phyloP scores from a whole-genome alignment of 2,888 invertebrate species.

The Taphrorychus bicolor region DNA sequence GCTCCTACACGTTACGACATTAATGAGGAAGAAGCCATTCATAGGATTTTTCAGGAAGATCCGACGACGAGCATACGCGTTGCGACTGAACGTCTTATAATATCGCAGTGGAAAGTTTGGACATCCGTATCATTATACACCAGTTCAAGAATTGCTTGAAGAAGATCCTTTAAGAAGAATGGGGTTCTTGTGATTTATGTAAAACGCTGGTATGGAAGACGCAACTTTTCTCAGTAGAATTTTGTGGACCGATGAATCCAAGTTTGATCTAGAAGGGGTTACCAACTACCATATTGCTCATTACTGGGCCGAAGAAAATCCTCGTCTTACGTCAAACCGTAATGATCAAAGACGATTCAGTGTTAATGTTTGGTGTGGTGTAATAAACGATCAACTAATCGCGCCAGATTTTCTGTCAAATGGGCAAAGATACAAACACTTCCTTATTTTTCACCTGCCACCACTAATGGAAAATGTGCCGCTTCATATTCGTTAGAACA shows the following conservation, averaged over 20 bases:
- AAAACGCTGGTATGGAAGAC: background rate
- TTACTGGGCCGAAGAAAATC: slow-evolving; percentile 12
- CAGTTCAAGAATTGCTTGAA: background rate
- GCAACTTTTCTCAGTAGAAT: slow-evolving; percentile 3
- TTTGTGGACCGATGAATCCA: slow-evolving; percentile 10
- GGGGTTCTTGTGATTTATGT: background rate
- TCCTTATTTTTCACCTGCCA: too few relatives aligned
- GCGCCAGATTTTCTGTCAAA: background rate
- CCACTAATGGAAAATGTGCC: too few relatives aligned
- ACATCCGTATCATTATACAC: slow-evolving; percentile 7
- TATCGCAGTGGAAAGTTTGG: slow-evolving; percentile 6
- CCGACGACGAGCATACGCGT: background rate
- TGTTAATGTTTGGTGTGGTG: too few relatives aligned
- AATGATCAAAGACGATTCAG: too few relatives aligned
- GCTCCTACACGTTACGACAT: background rate
- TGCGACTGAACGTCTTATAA: background rate
- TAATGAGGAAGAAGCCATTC: slow-evolving; percentile 4
- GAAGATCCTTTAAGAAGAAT: background rate
- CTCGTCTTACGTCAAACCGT: too few relatives aligned
- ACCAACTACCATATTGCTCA: slow-evolving; percentile 6
- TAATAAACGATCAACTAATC: too few relatives aligned
- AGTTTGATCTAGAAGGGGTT: background rate
- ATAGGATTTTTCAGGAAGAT: background rate
- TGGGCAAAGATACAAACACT: too few relatives aligned
- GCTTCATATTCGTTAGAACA: background rate